Base-by-base conservation (phyloP, 2,113 vertebrate genomes). In the Mesocricetus auratus region DNA sequence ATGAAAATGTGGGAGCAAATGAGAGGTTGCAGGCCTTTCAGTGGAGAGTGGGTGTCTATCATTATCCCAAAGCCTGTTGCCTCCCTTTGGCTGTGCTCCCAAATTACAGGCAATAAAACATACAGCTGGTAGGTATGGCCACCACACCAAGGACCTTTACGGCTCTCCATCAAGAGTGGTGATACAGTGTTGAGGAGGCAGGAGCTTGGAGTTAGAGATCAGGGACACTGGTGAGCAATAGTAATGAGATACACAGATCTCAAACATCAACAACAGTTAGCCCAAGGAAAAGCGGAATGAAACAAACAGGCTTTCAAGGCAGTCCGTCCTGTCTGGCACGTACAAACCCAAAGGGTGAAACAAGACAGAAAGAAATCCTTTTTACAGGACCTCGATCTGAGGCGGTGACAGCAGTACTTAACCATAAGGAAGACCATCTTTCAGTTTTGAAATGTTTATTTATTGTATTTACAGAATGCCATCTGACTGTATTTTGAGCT, bases 1-100 rank as follows among this genome's bases (percentile, higher is more conserved):
- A 95, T 50, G 15, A 96, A 71, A 74, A n/a, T 24, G 26, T 6
- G 91, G 47, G 22, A 88, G 36, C 87, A 95, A 96, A 95, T 85
- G 53, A 92, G 90, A 86, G 62, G 60, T 29, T 81, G 66, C 36
- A 71, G n/a, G 71, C 11, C n/a, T 86, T 85, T 73, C 22, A 26
- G 56, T 31, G 50, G 50, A 83, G 2, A 90, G 39, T 21, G 91
- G 26, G 78, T 90, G 50, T 42, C 62, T 95, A 73, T 94, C 89
- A 77, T 50, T 58, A 75, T 58, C 33, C 78, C 74, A 90, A 97
- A 73, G 81, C 64, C 78, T 22, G 53, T 29, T 74, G 11, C 12
- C 47, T 87, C 56, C 56, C 71, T 47, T 78, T 5, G 36, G 86
- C 60, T 92, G 26, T 93, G 47, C n/a, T 93, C 94, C 73, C 86